phyloP scores from a whole-genome alignment of 2,113 vertebrate genomes.

The Manacus vitellinus region DNA sequence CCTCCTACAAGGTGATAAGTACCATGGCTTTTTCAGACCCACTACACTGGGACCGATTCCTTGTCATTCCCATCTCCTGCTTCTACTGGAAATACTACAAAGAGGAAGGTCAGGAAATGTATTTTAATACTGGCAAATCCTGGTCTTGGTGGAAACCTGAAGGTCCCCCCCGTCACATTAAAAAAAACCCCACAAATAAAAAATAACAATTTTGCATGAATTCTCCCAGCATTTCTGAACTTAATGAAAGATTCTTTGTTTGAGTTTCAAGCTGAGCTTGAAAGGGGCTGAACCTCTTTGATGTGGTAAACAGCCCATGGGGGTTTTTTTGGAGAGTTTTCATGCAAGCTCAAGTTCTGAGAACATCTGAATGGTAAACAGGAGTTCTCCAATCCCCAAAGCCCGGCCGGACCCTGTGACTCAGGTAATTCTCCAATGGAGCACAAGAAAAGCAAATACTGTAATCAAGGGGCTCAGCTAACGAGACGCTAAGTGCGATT shows the following conservation, averaged over 20 bases:
- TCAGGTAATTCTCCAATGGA: conserved; percentile 47
- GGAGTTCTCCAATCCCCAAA: neutral
- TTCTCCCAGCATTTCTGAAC: conserved; percentile 29
- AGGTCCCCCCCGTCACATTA: neutral
- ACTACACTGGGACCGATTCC: neutral
- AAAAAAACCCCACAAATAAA: neutral
- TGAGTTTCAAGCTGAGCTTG: conserved; percentile 41
- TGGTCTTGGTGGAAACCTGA: neutral
- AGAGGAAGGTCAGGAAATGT: neutral
- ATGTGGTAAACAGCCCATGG: conserved; percentile 60
- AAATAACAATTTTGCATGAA: neutral
- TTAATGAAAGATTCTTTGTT: conserved; percentile 57
- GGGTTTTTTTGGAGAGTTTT: conserved; percentile 40
- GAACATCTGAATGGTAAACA: conserved; percentile 63
- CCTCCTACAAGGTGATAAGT: neutral
- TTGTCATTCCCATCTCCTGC: neutral
- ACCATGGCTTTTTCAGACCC: neutral
- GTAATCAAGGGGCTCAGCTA: conserved; percentile 32
- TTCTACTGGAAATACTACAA: neutral
- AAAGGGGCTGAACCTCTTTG: conserved; percentile 42
- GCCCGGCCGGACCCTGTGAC: conserved; percentile 26
- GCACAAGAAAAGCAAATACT: conserved; percentile 55
- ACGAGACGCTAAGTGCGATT: conserved; percentile 37
- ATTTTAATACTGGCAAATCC: neutral
- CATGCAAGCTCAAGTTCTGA: conserved; percentile 57